These are phyloP conservation scores for Chymomyza caudatula DNA, from an alignment of 2,888 invertebrate species.

Conservation along the genomic window DNA sequence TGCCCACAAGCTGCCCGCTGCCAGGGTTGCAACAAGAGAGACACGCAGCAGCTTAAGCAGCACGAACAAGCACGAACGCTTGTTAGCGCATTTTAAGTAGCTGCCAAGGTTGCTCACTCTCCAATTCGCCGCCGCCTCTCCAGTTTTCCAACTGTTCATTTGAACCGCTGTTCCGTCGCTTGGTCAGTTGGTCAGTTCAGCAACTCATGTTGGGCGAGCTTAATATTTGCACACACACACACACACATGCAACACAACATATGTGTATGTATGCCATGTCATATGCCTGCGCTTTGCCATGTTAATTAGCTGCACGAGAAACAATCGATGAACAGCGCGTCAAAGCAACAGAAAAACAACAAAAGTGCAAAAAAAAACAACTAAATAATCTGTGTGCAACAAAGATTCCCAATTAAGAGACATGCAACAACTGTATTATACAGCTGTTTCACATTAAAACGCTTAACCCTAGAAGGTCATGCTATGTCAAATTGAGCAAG, in stretches of 20 bases:
- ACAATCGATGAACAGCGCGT: slow-evolving; percentile 46
- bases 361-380: background rate
- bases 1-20: background rate
- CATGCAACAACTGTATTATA: background rate
- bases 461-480: too few relatives aligned
- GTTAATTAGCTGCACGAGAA: slow-evolving; percentile 54
- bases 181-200: background rate
- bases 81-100: slow-evolving; percentile 61
- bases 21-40: background rate
- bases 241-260: too few relatives aligned
- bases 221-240: too few relatives aligned
- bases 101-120: slow-evolving; percentile 37
- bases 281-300: slow-evolving; percentile 10
- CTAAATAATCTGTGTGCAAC: background rate
- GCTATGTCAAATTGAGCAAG: too few relatives aligned
- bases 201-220: too few relatives aligned
- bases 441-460: background rate
- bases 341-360: background rate
- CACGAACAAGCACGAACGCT: slow-evolving; percentile 39
- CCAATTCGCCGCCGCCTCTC: background rate
- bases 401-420: background rate
- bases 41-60: background rate
- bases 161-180: background rate
- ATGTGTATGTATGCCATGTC: background rate
- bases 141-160: background rate